A percentile compares a stretch with the other conserved stretches of the same genome.
Conservation (phyloP, 2,113 vertebrate species). For the Brienomyrus brachyistius region DNA sequence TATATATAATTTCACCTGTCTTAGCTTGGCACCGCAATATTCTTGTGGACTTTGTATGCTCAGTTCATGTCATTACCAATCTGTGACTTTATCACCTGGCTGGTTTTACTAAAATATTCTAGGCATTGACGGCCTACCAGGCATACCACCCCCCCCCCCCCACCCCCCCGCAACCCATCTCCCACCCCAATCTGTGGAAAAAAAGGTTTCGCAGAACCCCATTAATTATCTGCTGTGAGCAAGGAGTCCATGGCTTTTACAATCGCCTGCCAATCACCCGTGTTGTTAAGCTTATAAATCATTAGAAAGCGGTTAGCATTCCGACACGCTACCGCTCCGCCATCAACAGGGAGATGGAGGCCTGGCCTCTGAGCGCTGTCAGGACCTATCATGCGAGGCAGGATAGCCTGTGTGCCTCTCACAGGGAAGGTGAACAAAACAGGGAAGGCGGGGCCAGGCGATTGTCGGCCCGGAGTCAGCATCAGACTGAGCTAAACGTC, state of each 20-base stretch:
- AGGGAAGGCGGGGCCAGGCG: slow-evolving; percentile 1
- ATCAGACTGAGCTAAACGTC: neutral
- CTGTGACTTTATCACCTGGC: neutral
- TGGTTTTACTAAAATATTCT: slow-evolving; percentile 12
- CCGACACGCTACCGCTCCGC: slow-evolving; percentile 31
- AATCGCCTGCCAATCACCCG: slow-evolving; percentile 47
- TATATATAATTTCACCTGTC: neutral
- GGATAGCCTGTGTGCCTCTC: neutral
- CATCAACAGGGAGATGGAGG: slow-evolving; percentile 33
- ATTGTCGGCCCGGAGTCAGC: too few species aligned
- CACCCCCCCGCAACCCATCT: neutral
- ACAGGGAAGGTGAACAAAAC: slow-evolving; percentile 19
- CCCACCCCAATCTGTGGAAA: slow-evolving; percentile 10
- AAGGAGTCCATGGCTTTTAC: slow-evolving; percentile 27
- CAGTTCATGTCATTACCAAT: neutral
- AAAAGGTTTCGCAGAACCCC: slow-evolving; percentile 43
- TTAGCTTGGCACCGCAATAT: neutral
- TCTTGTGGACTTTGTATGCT: neutral
- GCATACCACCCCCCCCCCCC: slow-evolving; percentile 23
- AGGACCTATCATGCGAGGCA: slow-evolving; percentile 36
- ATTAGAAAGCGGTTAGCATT: slow-evolving; percentile 30
- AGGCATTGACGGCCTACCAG: slow-evolving; percentile 30
- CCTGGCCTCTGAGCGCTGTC: slow-evolving; percentile 36
- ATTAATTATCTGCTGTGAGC: slow-evolving; percentile 49
- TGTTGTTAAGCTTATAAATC: slow-evolving; percentile 46